These are phyloP conservation scores for Plecotus auritus DNA, from an alignment of 2,113 vertebrate species.

Conservation along the genomic window DNA sequence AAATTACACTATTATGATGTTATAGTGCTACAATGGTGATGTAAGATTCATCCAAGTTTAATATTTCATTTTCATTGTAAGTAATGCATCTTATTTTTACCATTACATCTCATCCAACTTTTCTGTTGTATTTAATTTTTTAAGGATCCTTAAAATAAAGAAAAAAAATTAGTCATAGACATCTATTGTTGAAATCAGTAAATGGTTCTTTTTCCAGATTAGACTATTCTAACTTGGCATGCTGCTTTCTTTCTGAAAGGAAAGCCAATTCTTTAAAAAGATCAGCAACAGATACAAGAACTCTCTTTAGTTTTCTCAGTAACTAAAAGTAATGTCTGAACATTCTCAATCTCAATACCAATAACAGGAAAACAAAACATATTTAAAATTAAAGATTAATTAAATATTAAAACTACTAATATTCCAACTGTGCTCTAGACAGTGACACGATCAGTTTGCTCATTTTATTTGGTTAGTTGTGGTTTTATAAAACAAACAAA, in stretches of 20 bases:
- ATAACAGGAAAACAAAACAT: background rate
- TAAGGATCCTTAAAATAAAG: background rate
- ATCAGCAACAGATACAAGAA: background rate
- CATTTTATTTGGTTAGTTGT: background rate
- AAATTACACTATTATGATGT: background rate
- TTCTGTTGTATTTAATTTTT: slow-evolving; percentile 9
- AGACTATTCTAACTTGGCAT: background rate
- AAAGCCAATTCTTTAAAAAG: background rate
- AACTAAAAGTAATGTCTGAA: background rate
- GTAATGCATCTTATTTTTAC: background rate
- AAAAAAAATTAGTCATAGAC: background rate
- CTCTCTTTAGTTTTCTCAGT: background rate
- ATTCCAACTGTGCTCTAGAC: background rate
- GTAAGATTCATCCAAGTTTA: background rate
- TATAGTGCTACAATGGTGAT: background rate
- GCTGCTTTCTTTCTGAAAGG: background rate
- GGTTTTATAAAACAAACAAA: slow-evolving; percentile 16
- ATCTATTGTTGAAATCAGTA: background rate
- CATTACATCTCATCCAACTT: background rate
- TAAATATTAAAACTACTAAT: background rate
- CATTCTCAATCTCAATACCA: background rate
- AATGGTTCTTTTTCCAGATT: background rate
- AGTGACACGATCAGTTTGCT: background rate
- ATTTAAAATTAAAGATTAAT: background rate
- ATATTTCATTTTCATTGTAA: background rate